A percentile compares a stretch with the other conserved stretches of the same genome.
phyloP scores from a whole-genome alignment of 2,888 invertebrate genomes.

The Spicauda simplicius region DNA sequence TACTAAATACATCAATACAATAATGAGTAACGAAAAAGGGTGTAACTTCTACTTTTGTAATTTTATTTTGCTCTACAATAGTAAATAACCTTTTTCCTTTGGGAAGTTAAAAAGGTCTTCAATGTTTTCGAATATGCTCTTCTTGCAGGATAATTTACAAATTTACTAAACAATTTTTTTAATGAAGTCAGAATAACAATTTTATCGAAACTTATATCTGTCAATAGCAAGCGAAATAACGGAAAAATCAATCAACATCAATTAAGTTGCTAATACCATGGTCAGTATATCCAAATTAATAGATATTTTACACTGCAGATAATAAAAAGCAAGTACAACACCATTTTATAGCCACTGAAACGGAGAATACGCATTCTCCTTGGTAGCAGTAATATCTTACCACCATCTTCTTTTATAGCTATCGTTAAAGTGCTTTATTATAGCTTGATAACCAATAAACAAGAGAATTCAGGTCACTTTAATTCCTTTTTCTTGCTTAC shows the following conservation, averaged over 20 bases:
- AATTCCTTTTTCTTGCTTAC: background rate
- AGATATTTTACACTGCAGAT: background rate
- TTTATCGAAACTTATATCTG: too few relatives aligned
- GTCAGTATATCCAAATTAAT: background rate
- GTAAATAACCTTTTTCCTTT: too few relatives aligned
- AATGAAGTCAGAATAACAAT: too few relatives aligned
- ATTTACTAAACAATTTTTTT: too few relatives aligned
- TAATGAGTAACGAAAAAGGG: too few relatives aligned
- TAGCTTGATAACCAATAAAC: slow-evolving; percentile 12
- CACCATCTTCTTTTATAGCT: slow-evolving; percentile 24
- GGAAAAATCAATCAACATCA: background rate
- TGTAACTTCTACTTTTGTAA: too few relatives aligned
- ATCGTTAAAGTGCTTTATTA: slow-evolving; percentile 26
- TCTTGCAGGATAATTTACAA: too few relatives aligned
- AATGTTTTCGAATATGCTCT: too few relatives aligned
- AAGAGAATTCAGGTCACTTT: slow-evolving; percentile 18
- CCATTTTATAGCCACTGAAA: slow-evolving; percentile 16
- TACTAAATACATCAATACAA: too few relatives aligned
- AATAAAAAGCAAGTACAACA: background rate
- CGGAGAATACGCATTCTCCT: background rate
- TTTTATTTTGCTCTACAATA: too few relatives aligned
- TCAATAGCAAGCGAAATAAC: too few relatives aligned
- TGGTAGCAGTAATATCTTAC: slow-evolving; percentile 14
- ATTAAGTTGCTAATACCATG: background rate
- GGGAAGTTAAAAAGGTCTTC: too few relatives aligned